These are phyloP conservation scores for Pseudorectes ferrugineus DNA, from an alignment of 2,113 vertebrate genomes.

Conservation along the genomic window DNA sequence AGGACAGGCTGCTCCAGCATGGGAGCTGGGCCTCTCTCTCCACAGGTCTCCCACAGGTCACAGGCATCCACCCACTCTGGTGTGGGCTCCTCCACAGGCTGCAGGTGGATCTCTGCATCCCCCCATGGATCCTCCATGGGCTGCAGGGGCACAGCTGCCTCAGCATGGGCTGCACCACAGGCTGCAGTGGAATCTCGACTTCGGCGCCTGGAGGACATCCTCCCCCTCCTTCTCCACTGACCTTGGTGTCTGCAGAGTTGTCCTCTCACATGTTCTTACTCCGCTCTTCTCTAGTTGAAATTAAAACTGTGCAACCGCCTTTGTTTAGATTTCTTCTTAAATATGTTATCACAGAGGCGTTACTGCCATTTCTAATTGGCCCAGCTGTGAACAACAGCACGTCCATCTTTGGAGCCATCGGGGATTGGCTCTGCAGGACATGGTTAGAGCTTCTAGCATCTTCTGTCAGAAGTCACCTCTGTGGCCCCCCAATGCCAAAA, in stretches of 20 bases:
- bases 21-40: background rate
- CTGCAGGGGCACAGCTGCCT: background rate
- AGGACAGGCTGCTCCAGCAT: background rate
- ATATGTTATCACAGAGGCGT: background rate
- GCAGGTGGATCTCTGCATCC: background rate
- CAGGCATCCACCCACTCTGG: fast-evolving
- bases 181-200: background rate
- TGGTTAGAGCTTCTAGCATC: background rate
- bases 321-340: background rate
- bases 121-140: background rate
- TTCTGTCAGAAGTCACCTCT: background rate
- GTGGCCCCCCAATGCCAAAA: background rate
- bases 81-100: background rate
- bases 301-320: background rate
- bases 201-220: fast-evolving
- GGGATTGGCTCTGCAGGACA: background rate
- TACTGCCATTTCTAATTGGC: background rate
- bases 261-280: background rate
- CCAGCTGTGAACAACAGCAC: background rate
- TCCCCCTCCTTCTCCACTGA: background rate
- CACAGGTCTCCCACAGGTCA: background rate
- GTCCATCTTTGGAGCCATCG: background rate
- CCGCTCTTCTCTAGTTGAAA: background rate
- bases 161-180: background rate
- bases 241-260: background rate